Evolutionary conservation across 2,113 vertebrate species (phyloP).

Genomic region (Scortum barcoo): DNA sequence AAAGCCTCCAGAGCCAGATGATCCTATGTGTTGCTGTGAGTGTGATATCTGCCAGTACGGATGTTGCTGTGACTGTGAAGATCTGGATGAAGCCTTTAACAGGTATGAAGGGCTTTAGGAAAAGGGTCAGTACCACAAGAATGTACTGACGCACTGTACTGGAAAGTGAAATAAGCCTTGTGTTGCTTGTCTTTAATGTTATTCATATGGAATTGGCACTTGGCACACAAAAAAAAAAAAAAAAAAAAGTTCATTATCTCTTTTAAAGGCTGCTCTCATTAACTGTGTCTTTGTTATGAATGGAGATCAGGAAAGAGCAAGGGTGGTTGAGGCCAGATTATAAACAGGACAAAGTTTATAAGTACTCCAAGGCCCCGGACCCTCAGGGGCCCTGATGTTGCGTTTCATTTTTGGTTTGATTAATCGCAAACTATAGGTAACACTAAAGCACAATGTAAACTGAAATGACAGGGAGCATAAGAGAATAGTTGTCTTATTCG

Average conservation of each 20-base stretch:
- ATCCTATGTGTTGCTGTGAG: slow-evolving; percentile 83
- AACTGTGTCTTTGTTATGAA: neutral
- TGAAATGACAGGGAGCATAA: no score
- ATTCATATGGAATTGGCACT: neutral
- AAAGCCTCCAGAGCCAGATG: slow-evolving; percentile 81
- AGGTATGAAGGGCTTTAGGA: slow-evolving; percentile 68
- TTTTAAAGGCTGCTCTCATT: neutral
- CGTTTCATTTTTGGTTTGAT: no score
- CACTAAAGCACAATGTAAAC: no score
- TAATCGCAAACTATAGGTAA: no score
- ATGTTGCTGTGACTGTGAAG: slow-evolving; percentile 81
- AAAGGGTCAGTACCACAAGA: neutral
- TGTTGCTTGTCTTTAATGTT: neutral
- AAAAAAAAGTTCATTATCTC: neutral
- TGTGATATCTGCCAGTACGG: slow-evolving; percentile 71
- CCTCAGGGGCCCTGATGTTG: no score
- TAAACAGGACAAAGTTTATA: no score
- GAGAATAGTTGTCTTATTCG: no score
- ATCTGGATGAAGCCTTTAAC: slow-evolving; percentile 78
- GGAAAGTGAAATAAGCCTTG: neutral
- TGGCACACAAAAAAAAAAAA: no score
- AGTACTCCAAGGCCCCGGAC: neutral
- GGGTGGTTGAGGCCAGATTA: neutral
- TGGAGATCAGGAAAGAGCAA: neutral
- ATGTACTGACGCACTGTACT: neutral